A percentile compares a stretch with the other conserved stretches of the same genome.
Conservation (phyloP, 2,113 vertebrate species). For the Pelusios castaneus region DNA sequence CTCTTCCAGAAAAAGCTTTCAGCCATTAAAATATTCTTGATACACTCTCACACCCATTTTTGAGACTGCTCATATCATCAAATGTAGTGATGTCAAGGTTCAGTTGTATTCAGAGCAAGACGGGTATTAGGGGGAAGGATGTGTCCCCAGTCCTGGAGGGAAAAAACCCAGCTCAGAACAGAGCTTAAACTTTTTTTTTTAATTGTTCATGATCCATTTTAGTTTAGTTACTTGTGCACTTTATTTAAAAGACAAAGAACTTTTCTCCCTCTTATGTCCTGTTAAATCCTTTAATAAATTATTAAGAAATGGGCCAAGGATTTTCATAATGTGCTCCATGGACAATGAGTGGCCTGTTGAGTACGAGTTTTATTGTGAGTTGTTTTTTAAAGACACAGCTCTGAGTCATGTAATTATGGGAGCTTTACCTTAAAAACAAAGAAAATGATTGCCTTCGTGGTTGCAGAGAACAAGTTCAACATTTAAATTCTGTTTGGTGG, state of each 20-base stretch:
- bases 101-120: not conserved
- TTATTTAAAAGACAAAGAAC: not conserved
- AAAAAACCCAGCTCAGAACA: not conserved
- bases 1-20: not conserved
- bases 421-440: rapidly evolving
- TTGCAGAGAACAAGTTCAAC: not conserved
- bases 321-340: not conserved
- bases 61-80: not conserved
- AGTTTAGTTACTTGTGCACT: not conserved
- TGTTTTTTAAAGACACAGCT: too few species aligned
- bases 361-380: not conserved
- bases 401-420: not conserved
- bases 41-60: not conserved
- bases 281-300: not conserved
- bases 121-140: not conserved
- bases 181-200: not conserved
- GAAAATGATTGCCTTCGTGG: not conserved
- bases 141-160: too few species aligned
- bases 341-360: not conserved
- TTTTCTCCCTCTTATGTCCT: not conserved
- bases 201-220: not conserved
- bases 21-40: not conserved
- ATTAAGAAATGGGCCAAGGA: rapidly evolving
- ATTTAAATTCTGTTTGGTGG: slow-evolving; percentile 19
- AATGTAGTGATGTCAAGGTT: not conserved